Evolutionary conservation across 2,113 vertebrate species (phyloP).

Genomic region (Uria aalge): DNA sequence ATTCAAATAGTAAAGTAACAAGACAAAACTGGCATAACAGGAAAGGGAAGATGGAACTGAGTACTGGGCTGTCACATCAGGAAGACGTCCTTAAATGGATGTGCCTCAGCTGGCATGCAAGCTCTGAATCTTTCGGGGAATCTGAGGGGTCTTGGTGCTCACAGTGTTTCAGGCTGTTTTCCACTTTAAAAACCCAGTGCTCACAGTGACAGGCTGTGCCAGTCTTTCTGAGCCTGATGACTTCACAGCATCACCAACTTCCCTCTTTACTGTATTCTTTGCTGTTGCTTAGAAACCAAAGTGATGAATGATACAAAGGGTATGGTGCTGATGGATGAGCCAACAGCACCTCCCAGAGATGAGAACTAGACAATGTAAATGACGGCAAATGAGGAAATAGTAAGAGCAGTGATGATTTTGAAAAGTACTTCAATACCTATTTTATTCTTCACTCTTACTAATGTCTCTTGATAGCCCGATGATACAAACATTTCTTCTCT

Average conservation of each 20-base stretch:
- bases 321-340: neutral
- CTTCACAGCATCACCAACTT: neutral
- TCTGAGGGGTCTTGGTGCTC: neutral
- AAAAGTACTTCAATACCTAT: neutral
- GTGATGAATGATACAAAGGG: neutral
- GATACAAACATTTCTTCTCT: neutral
- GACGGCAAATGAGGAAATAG: neutral
- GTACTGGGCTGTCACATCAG: neutral
- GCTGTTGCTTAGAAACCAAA: slow-evolving; percentile 41
- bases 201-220: neutral
- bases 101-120: neutral
- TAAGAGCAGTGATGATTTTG: neutral
- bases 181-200: neutral
- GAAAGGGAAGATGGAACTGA: neutral
- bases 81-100: neutral
- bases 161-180: neutral
- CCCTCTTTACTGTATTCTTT: neutral
- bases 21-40: neutral
- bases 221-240: neutral
- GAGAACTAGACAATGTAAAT: neutral
- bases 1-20: neutral
- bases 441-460: neutral
- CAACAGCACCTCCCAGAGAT: slow-evolving; percentile 55
- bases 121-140: neutral
- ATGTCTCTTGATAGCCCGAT: neutral